Percentiles rank a stretch among this genome's conserved stretches.
Conservation (phyloP, 2,113 vertebrate species). For the Elanoides forficatus region DNA sequence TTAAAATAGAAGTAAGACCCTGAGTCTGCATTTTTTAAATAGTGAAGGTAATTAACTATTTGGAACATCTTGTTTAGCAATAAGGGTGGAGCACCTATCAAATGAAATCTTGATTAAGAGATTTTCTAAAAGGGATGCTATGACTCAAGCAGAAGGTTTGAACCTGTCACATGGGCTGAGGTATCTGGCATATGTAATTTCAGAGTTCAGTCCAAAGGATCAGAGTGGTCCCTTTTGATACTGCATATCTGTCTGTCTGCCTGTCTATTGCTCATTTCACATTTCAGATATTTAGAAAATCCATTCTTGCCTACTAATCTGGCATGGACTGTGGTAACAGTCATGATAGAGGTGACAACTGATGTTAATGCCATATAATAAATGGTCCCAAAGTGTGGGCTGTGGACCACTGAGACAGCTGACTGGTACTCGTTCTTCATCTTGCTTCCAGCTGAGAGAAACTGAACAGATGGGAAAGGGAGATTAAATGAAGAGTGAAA, state of each 20-base stretch:
- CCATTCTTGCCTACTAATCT: neutral
- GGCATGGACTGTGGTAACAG: neutral
- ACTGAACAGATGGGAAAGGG: conserved; percentile 57
- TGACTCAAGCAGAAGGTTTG: conserved; percentile 3
- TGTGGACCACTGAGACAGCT: conserved; percentile 47
- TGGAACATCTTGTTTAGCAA: conserved; percentile 38
- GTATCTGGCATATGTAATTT: neutral
- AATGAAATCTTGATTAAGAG: neutral
- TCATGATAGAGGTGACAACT: conserved; percentile 11
- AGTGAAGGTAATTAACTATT: conserved; percentile 13
- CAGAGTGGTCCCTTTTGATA: neutral
- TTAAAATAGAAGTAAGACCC: neutral
- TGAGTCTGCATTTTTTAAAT: neutral
- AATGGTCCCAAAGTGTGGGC: conserved; percentile 27
- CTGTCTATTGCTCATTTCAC: neutral
- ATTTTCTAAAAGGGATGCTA: neutral
- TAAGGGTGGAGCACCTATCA: neutral
- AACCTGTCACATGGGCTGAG: neutral
- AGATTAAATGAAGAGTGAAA: conserved; percentile 66
- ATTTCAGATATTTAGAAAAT: neutral
- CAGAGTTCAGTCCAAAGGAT: neutral
- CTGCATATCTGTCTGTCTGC: neutral
- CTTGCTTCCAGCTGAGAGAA: conserved; percentile 56
- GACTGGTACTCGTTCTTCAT: conserved; percentile 53
- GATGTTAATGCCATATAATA: conserved; percentile 39